Evolutionary conservation across 2,113 vertebrate species (phyloP).

Genomic region (Heterotilapia buettikoferi): DNA sequence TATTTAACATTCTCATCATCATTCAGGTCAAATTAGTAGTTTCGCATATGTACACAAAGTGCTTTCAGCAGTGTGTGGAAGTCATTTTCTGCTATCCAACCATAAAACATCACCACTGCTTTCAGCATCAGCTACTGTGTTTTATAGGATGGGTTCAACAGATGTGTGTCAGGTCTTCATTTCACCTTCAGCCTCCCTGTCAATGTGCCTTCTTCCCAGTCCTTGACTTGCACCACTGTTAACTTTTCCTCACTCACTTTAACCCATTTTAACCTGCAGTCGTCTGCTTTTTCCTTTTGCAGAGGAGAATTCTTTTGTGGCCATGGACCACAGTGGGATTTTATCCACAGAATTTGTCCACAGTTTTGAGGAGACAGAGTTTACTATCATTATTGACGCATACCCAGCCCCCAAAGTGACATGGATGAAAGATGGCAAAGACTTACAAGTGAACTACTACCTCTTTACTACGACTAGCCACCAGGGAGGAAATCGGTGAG

Average conservation of each 20-base stretch:
- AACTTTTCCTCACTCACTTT: not conserved
- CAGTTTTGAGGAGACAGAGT: slow-evolving; percentile 84
- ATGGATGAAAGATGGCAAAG: slow-evolving; percentile 83
- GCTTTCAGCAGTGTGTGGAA: slow-evolving; percentile 9
- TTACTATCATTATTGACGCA: slow-evolving; percentile 81
- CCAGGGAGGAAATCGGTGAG: slow-evolving; percentile 81
- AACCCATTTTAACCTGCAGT: not conserved
- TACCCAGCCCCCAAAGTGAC: slow-evolving; percentile 81
- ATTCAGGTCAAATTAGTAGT: not conserved
- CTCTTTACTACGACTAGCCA: slow-evolving; percentile 74
- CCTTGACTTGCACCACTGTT: not conserved
- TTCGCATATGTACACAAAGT: not conserved
- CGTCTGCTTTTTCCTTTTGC: not conserved
- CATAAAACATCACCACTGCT: slow-evolving; percentile 49
- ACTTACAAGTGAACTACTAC: slow-evolving; percentile 77
- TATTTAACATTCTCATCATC: not conserved
- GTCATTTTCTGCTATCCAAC: slow-evolving; percentile 17
- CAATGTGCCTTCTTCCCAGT: not conserved
- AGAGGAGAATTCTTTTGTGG: slow-evolving; percentile 82
- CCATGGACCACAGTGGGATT: slow-evolving; percentile 83
- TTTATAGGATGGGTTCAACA: slow-evolving; percentile 57
- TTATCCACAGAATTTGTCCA: slow-evolving; percentile 74
- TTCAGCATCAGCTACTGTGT: slow-evolving; percentile 53
- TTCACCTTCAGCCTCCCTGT: slow-evolving; percentile 10
- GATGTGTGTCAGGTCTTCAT: slow-evolving; percentile 51